Percentiles rank a stretch among this genome's conserved stretches.
Conservation (phyloP, 2,797 vertebrate genomes). For the Harpagifer antarcticus region DNA sequence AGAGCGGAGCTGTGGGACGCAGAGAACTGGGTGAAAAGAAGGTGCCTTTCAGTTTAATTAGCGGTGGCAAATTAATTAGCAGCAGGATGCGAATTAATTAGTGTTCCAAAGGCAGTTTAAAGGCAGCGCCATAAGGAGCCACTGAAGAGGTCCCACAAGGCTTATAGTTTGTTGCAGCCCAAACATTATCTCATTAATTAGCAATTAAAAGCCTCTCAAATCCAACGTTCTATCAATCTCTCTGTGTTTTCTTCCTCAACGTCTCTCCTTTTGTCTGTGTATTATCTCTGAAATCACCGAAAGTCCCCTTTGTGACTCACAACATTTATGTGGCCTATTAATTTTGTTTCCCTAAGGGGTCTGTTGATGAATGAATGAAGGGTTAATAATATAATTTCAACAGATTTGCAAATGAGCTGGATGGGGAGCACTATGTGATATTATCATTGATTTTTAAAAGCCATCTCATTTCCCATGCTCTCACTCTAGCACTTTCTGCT, state of each 20-base stretch:
- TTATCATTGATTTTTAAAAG: conserved; percentile 55
- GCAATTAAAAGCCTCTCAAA: conserved; percentile 70
- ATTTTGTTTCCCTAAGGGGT: conserved; percentile 1
- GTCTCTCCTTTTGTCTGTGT: conserved; percentile 3
- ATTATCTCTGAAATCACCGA: conserved; percentile 5
- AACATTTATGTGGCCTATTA: conserved; percentile 21
- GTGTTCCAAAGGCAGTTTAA: conserved; percentile 73
- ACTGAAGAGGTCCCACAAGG: conserved; percentile 68
- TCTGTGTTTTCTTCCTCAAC: conserved; percentile 23
- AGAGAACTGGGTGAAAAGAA: conserved; percentile 59
- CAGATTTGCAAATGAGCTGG: conserved; percentile 8
- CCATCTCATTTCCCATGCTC: conserved; percentile 45
- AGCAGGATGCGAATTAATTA: conserved; percentile 84
- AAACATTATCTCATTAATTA: conserved; percentile 76
- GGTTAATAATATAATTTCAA: not conserved
- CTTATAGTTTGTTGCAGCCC: conserved; percentile 69
- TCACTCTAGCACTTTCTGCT: conserved; percentile 15
- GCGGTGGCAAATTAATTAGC: conserved; percentile 83
- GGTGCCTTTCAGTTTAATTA: conserved; percentile 86
- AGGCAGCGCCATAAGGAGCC: conserved; percentile 68
- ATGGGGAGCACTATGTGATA: conserved; percentile 19
- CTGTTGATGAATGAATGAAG: too few species aligned
- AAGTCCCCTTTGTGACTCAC: conserved; percentile 12
- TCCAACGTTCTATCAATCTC: conserved; percentile 46
- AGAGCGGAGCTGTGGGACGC: conserved; percentile 42